Base-by-base conservation (phyloP, 2,797 vertebrate species). In the Leptoclinus maculatus region DNA sequence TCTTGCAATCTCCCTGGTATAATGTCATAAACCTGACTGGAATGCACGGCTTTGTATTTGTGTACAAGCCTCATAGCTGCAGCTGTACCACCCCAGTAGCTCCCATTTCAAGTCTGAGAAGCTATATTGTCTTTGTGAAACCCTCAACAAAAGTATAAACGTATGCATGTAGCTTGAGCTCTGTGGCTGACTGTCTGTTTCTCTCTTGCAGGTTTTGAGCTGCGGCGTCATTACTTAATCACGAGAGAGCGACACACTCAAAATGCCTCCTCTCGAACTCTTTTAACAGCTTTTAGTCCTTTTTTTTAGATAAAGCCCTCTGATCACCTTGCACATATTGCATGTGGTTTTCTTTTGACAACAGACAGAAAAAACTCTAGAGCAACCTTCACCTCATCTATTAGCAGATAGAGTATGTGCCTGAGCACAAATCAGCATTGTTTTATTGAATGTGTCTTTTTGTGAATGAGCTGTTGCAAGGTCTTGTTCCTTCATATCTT, bases 151-250 rank as follows among this genome's bases (percentile, higher is more conserved):
- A 9, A 1, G 2, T 71, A 65, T 34, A 59, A 32, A 21, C 14
- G 10, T 25, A 6, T 74, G 2, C 8, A 17, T 59, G 29, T 66
- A 2, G 3, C 23, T 59, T 66, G 1, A 66, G 2, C 7, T 74
- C 21, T 69, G 10, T 56, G 7, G 3, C 4, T 57, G 5, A 23
- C 34, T 29, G 7, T 21, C 2, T 60, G 59, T 14, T 72, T 76
- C 4, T 45, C 12, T 78, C 23, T 78, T 76, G 4, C 70, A 93
- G 91, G 80, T 84, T 77, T 77, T 75, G 21, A 78, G 34, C 62
- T 81, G 80, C 45, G 43, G n/a, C 64, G 27, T 60, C 34, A 41
- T 63, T 4, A 54, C 23, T 27, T 74, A 10, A 71, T 74, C 90
- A 77, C 71, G 67, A 88, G 86, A 87, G 83, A 83, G 65, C 17